A percentile compares a stretch with the other conserved stretches of the same genome.
Evolutionary conservation across 2,888 invertebrate genomes (phyloP).

Genomic region (Tetanocera ferruginea): DNA sequence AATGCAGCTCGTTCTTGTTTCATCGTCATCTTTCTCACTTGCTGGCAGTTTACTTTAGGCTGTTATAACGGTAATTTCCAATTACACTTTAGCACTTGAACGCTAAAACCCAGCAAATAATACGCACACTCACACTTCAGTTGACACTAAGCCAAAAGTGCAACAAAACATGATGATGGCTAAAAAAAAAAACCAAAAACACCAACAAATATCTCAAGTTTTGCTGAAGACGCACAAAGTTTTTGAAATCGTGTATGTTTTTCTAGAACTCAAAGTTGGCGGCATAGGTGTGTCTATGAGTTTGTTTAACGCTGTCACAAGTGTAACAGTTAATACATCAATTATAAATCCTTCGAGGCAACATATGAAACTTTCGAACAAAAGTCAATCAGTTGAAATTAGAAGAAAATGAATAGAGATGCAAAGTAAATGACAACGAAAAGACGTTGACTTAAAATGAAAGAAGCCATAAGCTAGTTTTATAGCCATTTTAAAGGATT

Average conservation of each 20-base stretch:
- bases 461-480: neutral
- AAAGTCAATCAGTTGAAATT: constrained; percentile 30
- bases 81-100: constrained; percentile 22
- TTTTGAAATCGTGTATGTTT: constrained; percentile 15
- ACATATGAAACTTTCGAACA: constrained; percentile 32
- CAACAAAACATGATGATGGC: neutral
- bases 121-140: neutral
- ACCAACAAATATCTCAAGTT: neutral
- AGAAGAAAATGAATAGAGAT: neutral
- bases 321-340: constrained; percentile 33
- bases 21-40: neutral
- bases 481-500: neutral
- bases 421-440: neutral
- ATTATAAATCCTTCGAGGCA: constrained; percentile 28
- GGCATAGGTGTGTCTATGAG: neutral
- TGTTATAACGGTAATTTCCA: constrained; percentile 29
- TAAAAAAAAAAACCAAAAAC: neutral
- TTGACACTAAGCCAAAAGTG: constrained; percentile 18
- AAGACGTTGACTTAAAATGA: neutral
- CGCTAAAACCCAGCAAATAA: neutral
- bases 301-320: neutral
- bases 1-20: neutral
- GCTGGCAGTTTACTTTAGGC: constrained; percentile 15
- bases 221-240: neutral
- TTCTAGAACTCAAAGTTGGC: neutral